Conservation (phyloP, 1,140 invertebrate genomes). For the Homalodisca vitripennis region DNA sequence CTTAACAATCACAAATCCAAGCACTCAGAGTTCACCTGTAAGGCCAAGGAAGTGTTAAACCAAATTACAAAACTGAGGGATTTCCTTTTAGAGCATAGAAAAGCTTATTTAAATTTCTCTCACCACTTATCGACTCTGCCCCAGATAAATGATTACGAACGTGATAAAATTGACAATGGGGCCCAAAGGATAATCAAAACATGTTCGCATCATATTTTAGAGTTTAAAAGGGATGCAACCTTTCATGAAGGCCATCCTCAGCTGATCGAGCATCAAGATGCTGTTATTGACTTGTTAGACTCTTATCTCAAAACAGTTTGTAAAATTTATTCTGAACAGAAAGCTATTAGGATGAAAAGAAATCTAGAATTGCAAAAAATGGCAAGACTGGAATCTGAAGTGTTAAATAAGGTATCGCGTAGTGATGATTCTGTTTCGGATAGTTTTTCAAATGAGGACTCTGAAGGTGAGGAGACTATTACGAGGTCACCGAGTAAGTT, state of each 20-base stretch:
- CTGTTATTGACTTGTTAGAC: conserved; percentile 71
- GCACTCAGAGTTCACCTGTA: conserved; percentile 61
- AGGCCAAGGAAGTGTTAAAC: conserved; percentile 71
- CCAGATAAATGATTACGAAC: conserved; percentile 75
- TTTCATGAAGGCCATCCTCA: conserved; percentile 56
- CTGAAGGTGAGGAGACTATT: neutral
- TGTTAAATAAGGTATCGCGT: conserved; percentile 35
- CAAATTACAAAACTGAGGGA: conserved; percentile 78
- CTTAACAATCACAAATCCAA: conserved; percentile 50
- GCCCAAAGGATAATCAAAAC: conserved; percentile 81
- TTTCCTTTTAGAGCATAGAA: conserved; percentile 79
- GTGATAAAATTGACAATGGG: conserved; percentile 80
- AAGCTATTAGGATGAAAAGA: conserved; percentile 80
- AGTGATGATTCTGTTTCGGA: neutral
- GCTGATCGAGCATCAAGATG: conserved; percentile 69
- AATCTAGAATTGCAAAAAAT: conserved; percentile 80
- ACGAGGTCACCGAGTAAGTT: neutral
- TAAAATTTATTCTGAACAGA: conserved; percentile 85
- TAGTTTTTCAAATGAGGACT: neutral
- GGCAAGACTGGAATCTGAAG: conserved; percentile 61
- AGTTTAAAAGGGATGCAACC: conserved; percentile 64
- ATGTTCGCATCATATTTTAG: conserved; percentile 73
- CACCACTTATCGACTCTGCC: conserved; percentile 62
- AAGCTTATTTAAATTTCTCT: conserved; percentile 82
- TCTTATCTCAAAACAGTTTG: conserved; percentile 81